phyloP scores from a whole-genome alignment of 2,888 invertebrate genomes.

The Leptopterna dolabrata region DNA sequence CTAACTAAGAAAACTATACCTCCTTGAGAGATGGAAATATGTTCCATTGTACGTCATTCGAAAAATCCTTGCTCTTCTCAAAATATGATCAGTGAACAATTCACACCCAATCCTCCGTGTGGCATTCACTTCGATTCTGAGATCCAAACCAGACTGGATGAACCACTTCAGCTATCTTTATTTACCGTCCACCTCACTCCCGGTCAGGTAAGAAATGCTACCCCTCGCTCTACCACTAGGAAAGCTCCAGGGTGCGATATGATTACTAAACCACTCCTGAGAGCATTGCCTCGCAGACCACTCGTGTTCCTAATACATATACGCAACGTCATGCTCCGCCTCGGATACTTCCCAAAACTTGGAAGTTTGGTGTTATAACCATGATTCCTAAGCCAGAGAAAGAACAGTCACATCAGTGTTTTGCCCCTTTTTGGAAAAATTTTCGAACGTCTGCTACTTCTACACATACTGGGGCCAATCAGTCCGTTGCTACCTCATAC shows the following conservation, averaged over 20 bases:
- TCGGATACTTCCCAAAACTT: not conserved
- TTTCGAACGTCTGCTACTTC: not conserved
- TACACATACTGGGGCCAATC: no score
- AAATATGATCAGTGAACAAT: not conserved
- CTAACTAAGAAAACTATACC: no score
- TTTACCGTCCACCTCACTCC: not conserved
- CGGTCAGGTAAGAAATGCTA: no score
- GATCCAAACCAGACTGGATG: no score
- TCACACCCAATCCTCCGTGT: not conserved
- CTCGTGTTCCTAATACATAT: not conserved
- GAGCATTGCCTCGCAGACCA: not conserved
- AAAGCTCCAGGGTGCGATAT: not conserved
- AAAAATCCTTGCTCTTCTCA: not conserved
- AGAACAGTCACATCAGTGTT: no score
- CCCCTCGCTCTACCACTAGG: not conserved
- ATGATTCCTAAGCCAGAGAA: no score
- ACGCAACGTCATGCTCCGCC: not conserved
- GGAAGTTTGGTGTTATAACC: no score
- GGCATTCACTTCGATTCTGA: not conserved
- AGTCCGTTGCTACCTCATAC: not conserved
- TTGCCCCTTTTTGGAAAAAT: not conserved
- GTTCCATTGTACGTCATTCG: no score
- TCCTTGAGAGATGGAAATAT: no score
- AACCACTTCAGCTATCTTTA: not conserved
- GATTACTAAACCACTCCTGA: not conserved